A percentile compares a stretch with the other conserved stretches of the same genome.
These are phyloP conservation scores for Crenichthys baileyi DNA, from an alignment of 2,797 vertebrate species.

Conservation along the genomic window DNA sequence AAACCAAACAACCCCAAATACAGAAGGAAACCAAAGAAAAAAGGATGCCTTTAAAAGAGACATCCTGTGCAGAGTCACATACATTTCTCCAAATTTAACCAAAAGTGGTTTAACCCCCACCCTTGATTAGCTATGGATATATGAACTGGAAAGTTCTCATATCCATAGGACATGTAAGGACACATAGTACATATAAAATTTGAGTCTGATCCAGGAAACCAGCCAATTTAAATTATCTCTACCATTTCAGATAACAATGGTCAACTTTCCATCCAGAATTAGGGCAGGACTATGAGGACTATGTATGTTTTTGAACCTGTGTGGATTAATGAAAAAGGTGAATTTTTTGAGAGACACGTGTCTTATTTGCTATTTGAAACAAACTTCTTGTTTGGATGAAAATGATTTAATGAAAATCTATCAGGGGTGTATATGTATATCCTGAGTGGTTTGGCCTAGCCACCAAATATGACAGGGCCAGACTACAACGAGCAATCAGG, in stretches of 20 bases:
- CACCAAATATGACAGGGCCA: no score
- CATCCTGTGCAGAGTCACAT: constrained; percentile 53
- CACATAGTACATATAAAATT: neutral
- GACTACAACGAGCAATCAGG: no score
- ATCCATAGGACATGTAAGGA: constrained; percentile 14
- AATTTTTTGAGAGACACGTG: no score
- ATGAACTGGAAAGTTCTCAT: constrained; percentile 17
- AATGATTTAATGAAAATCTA: neutral
- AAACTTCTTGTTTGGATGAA: neutral
- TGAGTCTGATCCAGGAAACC: neutral
- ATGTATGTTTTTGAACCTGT: neutral
- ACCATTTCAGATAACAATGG: neutral
- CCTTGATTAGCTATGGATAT: constrained; percentile 20
- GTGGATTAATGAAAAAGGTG: no score
- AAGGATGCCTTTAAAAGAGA: constrained; percentile 65
- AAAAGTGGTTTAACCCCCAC: constrained; percentile 44
- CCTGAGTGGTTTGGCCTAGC: no score
- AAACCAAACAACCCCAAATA: no score
- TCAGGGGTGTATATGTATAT: no score
- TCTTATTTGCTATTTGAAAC: neutral
- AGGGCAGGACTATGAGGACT: neutral
- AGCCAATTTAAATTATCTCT: neutral
- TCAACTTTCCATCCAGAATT: neutral
- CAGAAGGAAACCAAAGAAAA: constrained; percentile 59
- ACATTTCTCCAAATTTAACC: constrained; percentile 60